Base-by-base conservation (phyloP, 2,888 invertebrate species). In the Poecilus cupreus region DNA sequence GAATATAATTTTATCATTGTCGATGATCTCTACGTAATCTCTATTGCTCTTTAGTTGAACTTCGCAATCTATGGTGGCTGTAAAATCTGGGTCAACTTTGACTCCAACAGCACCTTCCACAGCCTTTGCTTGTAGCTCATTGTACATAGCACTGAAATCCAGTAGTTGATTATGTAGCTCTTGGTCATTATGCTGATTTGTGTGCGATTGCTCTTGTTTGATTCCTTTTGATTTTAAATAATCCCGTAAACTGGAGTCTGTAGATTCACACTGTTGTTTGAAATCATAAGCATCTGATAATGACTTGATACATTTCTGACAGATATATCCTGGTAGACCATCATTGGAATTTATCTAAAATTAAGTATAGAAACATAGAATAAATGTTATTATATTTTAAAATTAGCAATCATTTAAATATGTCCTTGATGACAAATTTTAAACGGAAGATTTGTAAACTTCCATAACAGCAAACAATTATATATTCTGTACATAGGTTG, bases 261-360 rank as follows among this genome's bases (percentile, higher is more conserved):
- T 85, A 75, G 85, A 85, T 85, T 89, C 87, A 83, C 87, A 88
- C 80, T 88, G 88, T 83, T 87, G 85, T 83, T 88, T 89, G 85
- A 90, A 89, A 24, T 82, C 80, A 84, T 87, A 89, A 11, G 88
- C 87, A 64, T 81, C 85, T 82, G 87, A 87, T 51, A 90, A 83
- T 78, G 87, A 86, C 54, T 88, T 87, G 22, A 87, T 82, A 84
- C 90, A 90, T 83, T 85, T 85, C 75, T 85, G 83, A 83, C 90
- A 90, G 80, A 89, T 88, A 46, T 86, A 84, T 16, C 84, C 84
- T 13, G 90, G 89, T 81, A 89, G 84, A 32, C 88, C 88, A 85
- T 89, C 89, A 75, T 86, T 86, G 70, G 82, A 84, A 70, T 87
- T 87, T 76, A 91, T 88, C 88, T 90, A 85, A 85, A 78, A 64